Percentiles rank a stretch among this genome's conserved stretches.
Evolutionary conservation across 2,888 invertebrate genomes (phyloP).

Genomic region (Sericinus montela): DNA sequence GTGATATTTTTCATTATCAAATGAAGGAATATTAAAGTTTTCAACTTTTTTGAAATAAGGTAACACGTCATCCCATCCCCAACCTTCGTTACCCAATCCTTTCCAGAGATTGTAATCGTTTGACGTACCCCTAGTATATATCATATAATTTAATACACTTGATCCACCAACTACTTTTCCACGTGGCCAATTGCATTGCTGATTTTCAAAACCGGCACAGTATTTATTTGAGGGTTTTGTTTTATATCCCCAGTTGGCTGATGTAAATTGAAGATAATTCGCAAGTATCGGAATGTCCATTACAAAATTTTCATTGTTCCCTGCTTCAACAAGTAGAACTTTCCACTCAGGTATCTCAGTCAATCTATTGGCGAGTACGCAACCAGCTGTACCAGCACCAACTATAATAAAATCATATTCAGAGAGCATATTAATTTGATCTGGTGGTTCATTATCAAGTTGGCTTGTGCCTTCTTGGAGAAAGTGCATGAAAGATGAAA

Average conservation of each 20-base stretch:
- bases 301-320: constrained; percentile 82
- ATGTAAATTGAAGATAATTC: constrained; percentile 84
- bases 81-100: constrained; percentile 83
- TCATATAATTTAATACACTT: constrained; percentile 89
- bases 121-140: constrained; percentile 85
- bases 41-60: constrained; percentile 90
- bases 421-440: constrained; percentile 63
- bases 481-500: constrained; percentile 75
- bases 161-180: constrained; percentile 92
- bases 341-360: constrained; percentile 84
- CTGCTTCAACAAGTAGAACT: constrained; percentile 86
- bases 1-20: constrained; percentile 74
- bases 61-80: constrained; percentile 85
- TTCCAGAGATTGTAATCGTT: constrained; percentile 89
- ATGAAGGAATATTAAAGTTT: constrained; percentile 80
- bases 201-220: constrained; percentile 86
- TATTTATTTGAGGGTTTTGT: constrained; percentile 86
- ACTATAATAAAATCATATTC: constrained; percentile 89
- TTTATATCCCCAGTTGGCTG: constrained; percentile 89
- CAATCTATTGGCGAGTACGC: constrained; percentile 85
- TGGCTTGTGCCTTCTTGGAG: constrained; percentile 75
- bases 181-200: constrained; percentile 87
- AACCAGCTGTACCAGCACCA: constrained; percentile 90
- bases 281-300: constrained; percentile 89
- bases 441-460: constrained; percentile 73